Percentiles rank a stretch among this genome's conserved stretches.
phyloP scores from a whole-genome alignment of 2,888 invertebrate species.

The Gymnocheta viridis region DNA sequence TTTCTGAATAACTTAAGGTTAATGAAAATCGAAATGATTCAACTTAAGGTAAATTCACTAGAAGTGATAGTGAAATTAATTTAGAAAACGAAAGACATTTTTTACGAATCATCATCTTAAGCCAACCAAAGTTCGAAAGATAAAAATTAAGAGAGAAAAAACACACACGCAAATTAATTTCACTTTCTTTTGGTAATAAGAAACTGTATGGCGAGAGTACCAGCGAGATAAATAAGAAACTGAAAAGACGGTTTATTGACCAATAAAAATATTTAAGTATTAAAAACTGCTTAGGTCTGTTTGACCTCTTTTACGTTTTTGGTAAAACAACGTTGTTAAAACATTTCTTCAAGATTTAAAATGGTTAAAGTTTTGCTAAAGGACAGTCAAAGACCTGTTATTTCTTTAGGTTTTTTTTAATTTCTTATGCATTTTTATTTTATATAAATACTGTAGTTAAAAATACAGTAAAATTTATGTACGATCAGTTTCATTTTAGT shows the following conservation, averaged over 20 bases:
- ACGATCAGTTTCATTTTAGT: slow-evolving; percentile 29
- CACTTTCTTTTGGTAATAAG: slow-evolving; percentile 58
- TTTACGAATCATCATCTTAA: slow-evolving; percentile 50
- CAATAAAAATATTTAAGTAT: slow-evolving; percentile 6
- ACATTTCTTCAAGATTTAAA: too few species aligned
- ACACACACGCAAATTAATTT: slow-evolving; percentile 35
- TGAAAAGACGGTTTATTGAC: slow-evolving; percentile 34
- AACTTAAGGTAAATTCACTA: slow-evolving; percentile 27
- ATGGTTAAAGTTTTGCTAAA: too few species aligned
- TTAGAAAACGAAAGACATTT: slow-evolving; percentile 59
- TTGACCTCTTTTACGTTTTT: slow-evolving; percentile 22
- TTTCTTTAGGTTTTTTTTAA: neutral
- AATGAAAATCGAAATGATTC: slow-evolving; percentile 51
- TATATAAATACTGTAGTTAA: neutral
- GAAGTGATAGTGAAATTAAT: slow-evolving; percentile 68
- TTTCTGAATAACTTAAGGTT: slow-evolving; percentile 54
- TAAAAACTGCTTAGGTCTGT: neutral
- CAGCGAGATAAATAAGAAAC: neutral
- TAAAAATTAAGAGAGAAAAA: slow-evolving; percentile 7
- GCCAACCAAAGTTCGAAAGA: slow-evolving; percentile 7
- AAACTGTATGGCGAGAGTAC: neutral
- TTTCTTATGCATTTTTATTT: neutral
- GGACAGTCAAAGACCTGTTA: too few species aligned
- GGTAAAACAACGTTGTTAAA: too few species aligned
- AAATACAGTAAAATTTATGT: neutral